phyloP scores from a whole-genome alignment of 2,797 vertebrate genomes.

The Rousettus madagascariensis region DNA sequence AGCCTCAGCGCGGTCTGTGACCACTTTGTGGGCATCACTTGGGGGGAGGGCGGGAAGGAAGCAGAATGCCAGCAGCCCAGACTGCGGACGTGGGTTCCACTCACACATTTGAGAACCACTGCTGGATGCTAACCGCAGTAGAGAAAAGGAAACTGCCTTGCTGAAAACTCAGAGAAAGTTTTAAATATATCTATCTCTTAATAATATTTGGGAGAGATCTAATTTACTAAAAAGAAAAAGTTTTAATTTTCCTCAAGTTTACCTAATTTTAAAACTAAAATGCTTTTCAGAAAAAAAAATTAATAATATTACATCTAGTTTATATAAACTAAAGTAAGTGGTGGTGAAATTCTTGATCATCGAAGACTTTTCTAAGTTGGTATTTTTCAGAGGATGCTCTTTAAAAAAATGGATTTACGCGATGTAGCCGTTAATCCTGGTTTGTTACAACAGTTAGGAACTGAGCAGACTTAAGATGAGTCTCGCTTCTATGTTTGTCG shows the following conservation, averaged over 20 bases:
- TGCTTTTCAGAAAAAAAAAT: neutral
- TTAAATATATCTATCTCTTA: neutral
- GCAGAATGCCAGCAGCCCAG: neutral
- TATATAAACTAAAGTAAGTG: neutral
- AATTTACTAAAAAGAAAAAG: neutral
- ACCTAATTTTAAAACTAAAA: neutral
- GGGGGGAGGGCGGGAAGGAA: neutral
- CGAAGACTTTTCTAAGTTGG: neutral
- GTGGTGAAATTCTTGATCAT: neutral
- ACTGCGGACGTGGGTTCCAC: fast-evolving
- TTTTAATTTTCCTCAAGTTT: neutral
- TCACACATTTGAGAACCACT: neutral
- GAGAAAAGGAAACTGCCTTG: neutral
- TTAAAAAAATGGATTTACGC: neutral
- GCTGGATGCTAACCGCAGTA: neutral
- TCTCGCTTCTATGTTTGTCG: neutral
- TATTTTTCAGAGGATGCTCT: neutral
- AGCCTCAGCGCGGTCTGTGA: too few species aligned
- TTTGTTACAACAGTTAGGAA: neutral
- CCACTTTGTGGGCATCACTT: neutral
- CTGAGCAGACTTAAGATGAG: neutral
- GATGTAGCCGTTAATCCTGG: neutral
- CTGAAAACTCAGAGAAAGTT: neutral
- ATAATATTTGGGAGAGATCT: neutral
- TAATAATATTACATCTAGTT: neutral